Evolutionary conservation across 2,888 invertebrate species (phyloP).

Genomic region (Tipula vernalis): DNA sequence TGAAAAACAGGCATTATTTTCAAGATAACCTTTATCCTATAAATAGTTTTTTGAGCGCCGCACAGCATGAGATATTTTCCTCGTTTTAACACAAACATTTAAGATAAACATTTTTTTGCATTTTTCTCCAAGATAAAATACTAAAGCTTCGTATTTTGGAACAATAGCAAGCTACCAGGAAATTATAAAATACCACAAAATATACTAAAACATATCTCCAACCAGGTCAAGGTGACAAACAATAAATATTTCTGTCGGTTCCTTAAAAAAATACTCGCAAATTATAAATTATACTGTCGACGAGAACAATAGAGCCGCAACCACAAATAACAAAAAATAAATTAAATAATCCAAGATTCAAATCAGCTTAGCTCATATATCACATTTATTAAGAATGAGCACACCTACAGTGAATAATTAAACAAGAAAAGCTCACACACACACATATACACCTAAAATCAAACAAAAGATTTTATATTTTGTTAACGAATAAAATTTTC

Average conservation of each 20-base stretch:
- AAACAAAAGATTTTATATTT: not conserved
- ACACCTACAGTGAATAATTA: not conserved
- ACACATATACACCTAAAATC: not conserved
- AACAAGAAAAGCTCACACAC: not conserved
- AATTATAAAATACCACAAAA: no score
- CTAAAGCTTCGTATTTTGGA: no score
- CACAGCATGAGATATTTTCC: no score
- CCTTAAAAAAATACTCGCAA: not conserved
- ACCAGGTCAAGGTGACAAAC: not conserved
- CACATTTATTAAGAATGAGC: not conserved
- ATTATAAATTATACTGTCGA: not conserved
- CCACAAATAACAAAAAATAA: no score
- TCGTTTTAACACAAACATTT: no score
- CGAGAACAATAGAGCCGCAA: not conserved
- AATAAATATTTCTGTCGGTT: not conserved
- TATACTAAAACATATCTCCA: not conserved
- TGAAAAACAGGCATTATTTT: not conserved
- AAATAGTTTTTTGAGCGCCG: no score
- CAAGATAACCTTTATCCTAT: not conserved
- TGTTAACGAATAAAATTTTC: no score
- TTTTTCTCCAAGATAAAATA: no score
- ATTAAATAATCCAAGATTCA: not conserved
- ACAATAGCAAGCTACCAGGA: no score
- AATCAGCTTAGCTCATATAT: not conserved
- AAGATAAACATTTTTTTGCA: no score